Base-by-base conservation (phyloP, 1,140 invertebrate species). In the Antheraea mylitta region DNA sequence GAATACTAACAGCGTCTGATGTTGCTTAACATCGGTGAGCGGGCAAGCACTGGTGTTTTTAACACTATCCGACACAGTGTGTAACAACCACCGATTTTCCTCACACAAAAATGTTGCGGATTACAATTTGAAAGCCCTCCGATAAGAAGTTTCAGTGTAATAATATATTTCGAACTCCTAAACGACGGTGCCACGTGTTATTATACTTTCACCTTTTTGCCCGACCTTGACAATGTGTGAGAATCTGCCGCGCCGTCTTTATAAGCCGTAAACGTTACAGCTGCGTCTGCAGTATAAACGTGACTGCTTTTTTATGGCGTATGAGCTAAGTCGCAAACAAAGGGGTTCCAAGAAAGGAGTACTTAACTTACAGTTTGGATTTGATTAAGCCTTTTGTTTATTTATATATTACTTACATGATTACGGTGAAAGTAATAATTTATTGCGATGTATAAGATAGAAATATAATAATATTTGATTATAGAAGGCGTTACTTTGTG, bases 191-290 rank as follows among this genome's bases (percentile, higher is more conserved):
- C 45, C 45, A 53, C 45, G 16, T 53, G 45, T n/a, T 13, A 2
- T 16, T 53, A 36, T 19, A 61, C 59, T 36, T 61, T 61, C 59
- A 36, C 59, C 59, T 36, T 61, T 22, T 61, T 53, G 45, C 16
- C 16, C 45, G 18, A 61, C 59, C 59, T 61, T 61, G 59, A 36
- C 59, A 61, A 61, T 61, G 59, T 61, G 30, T 61, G 18, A 22
- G 18, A 61, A 36, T 61, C 45, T 8, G 16, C 18, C 10, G 30
- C 18, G 16, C 18, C 10, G 30, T 19, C 30, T 61, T 61, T 19
- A 61, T 61, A 22, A 7, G 59, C 59, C 30, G 59, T 61, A 61
- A 61, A 61, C 59, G 59, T 61, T 61, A 61, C 59, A 22, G 45
- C 45, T 53, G 45, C 45, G 45, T 53, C 16, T 13, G 45, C 16